Conservation (phyloP, 2,797 vertebrate genomes). For the Dicrostonyx torquatus region DNA sequence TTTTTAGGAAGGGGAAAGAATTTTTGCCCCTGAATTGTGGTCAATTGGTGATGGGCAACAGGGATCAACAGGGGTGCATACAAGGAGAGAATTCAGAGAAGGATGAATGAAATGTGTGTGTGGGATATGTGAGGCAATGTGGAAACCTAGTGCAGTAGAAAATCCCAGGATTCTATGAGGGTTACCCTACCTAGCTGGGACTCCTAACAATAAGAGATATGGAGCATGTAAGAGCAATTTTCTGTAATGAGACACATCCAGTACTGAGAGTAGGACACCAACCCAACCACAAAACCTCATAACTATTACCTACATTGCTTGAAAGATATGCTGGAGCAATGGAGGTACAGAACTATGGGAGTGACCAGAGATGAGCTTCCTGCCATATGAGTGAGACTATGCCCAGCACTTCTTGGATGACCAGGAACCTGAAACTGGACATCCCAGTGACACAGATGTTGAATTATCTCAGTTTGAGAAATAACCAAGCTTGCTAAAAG, state of each 20-base stretch:
- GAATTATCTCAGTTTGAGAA: no score
- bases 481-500: no score
- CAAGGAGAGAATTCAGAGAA: no score
- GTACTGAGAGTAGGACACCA: not conserved
- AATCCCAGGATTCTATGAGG: no score
- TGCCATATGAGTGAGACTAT: not conserved
- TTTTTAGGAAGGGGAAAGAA: no score
- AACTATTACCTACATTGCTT: not conserved
- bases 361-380: not conserved
- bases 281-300: not conserved
- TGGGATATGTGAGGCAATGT: fast-evolving
- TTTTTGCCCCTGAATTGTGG: no score
- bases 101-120: no score
- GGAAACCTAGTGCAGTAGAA: no score
- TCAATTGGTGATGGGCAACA: no score
- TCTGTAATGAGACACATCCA: not conserved
- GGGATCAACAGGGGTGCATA: no score
- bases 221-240: not conserved
- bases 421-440: no score
- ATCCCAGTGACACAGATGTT: not conserved
- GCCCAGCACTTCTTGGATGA: not conserved
- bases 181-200: no score
- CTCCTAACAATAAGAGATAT: not conserved
- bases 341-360: not conserved
- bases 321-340: not conserved